A percentile compares a stretch with the other conserved stretches of the same genome.
Conservation (phyloP, 2,888 invertebrate species). For the Orthosia incerta region DNA sequence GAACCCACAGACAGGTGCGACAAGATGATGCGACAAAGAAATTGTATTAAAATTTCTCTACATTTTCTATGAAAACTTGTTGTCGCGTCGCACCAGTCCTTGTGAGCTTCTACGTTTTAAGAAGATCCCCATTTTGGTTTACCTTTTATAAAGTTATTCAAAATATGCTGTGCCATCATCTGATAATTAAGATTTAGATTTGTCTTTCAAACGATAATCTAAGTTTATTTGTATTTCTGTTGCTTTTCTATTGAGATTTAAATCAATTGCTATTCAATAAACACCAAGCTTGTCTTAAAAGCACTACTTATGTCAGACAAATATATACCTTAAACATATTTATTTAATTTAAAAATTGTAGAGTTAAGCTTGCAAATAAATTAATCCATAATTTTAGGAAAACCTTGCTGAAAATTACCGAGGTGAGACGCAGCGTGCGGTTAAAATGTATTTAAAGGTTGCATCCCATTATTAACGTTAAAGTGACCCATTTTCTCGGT, state of each 20-base stretch:
- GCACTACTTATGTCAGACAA: background rate
- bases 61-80: background rate
- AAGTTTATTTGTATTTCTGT: background rate
- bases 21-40: background rate
- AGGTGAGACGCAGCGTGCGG: background rate
- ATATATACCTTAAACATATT: too few species aligned
- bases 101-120: background rate
- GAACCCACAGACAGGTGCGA: background rate
- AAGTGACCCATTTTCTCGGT: constrained; percentile 51
- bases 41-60: background rate
- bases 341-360: too few species aligned
- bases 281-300: background rate
- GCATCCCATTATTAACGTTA: constrained; percentile 35
- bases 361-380: background rate
- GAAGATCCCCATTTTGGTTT: background rate
- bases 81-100: background rate
- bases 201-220: background rate
- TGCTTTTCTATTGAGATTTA: background rate
- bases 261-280: background rate
- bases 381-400: background rate
- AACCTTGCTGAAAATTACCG: constrained; percentile 8
- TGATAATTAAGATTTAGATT: background rate
- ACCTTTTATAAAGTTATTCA: background rate
- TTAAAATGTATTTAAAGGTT: constrained; percentile 40
- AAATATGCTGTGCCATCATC: background rate